Conservation (phyloP, 2,797 vertebrate species). For the Hemibagrus guttatus region DNA sequence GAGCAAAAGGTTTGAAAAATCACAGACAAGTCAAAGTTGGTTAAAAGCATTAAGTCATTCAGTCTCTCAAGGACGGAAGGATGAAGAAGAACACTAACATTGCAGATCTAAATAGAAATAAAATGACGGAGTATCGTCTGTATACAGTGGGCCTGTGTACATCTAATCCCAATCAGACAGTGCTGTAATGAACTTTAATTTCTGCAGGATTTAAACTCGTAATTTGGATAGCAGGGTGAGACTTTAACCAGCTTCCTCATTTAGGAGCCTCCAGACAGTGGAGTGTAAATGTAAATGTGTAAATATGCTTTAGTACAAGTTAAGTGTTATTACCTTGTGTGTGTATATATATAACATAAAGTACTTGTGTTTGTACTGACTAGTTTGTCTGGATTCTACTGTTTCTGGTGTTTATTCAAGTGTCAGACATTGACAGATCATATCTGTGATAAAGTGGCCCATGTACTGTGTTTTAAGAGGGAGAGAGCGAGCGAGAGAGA, state of each 20-base stretch:
- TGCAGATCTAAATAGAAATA: not conserved
- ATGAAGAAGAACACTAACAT: not conserved
- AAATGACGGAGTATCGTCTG: not conserved
- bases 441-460: not conserved
- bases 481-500: not conserved
- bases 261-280: not conserved
- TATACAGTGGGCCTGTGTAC: not conserved
- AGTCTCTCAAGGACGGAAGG: not conserved
- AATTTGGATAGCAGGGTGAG: not conserved
- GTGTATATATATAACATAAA: not conserved
- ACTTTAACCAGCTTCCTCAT: not conserved
- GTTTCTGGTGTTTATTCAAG: not conserved
- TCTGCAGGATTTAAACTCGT: not conserved
- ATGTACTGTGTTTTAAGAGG: not conserved
- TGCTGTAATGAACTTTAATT: not conserved
- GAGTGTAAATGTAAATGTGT: not conserved
- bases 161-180: not conserved
- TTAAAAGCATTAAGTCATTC: no score
- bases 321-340: not conserved
- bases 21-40: no score
- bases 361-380: not conserved
- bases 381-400: not conserved
- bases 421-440: not conserved
- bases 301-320: not conserved
- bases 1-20: no score